Conservation (phyloP, 2,797 vertebrate genomes). For the Spea hammondii region DNA sequence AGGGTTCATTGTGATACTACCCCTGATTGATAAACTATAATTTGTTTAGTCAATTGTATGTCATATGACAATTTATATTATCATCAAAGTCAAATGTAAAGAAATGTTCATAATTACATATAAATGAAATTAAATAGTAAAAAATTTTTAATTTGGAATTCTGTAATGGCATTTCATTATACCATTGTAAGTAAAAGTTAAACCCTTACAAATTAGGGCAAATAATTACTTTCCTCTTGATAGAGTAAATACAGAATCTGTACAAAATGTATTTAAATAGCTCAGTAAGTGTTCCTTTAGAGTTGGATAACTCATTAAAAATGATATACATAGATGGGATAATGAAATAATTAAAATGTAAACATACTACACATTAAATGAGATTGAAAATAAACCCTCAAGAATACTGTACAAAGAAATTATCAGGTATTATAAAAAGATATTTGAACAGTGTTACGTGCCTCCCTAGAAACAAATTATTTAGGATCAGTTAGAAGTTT, state of each 20-base stretch:
- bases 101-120: neutral
- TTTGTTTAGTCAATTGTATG: too few species aligned
- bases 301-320: constrained; percentile 25
- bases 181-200: constrained; percentile 19
- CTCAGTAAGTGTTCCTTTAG: constrained; percentile 24
- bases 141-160: neutral
- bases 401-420: constrained; percentile 5
- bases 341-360: constrained; percentile 39
- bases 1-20: too few species aligned
- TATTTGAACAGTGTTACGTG: constrained; percentile 3
- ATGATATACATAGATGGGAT: constrained; percentile 11
- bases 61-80: too few species aligned
- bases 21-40: too few species aligned
- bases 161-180: neutral
- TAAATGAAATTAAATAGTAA: neutral
- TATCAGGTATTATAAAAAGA: neutral
- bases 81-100: neutral
- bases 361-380: constrained; percentile 36
- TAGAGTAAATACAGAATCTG: constrained; percentile 16
- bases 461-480: neutral
- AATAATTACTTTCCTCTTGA: constrained; percentile 26
- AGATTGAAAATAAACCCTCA: constrained; percentile 19
- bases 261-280: constrained; percentile 36
- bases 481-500: too few species aligned
- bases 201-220: constrained; percentile 11